phyloP scores from a whole-genome alignment of 2,797 vertebrate genomes.

The Anomalospiza imberbis region DNA sequence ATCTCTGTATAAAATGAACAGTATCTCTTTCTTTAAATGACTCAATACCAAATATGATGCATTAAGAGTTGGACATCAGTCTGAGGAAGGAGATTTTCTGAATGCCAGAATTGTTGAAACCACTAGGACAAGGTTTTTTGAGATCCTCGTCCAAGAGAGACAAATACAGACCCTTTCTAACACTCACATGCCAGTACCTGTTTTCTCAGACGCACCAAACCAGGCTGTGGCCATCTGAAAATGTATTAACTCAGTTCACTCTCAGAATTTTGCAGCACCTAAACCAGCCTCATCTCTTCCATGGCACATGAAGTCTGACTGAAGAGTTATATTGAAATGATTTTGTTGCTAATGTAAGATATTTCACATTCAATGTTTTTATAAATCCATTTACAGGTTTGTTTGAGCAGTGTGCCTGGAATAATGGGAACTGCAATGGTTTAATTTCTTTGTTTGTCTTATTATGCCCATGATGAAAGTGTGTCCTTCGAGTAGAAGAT shows the following conservation, averaged over 20 bases:
- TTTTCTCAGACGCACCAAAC: background rate
- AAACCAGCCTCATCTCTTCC: rapidly evolving
- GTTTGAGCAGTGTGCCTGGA: background rate
- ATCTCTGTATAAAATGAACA: background rate
- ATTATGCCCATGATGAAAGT: background rate
- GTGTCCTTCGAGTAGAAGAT: background rate
- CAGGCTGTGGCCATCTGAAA: background rate
- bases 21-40: background rate
- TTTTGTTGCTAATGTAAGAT: background rate
- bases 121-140: background rate
- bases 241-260: background rate
- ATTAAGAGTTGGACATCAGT: background rate
- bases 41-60: background rate
- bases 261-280: background rate
- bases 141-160: background rate
- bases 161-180: background rate
- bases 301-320: background rate
- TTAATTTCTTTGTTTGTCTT: background rate
- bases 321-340: background rate
- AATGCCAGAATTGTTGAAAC: background rate
- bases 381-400: background rate
- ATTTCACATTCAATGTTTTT: background rate
- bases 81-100: background rate
- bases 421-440: background rate
- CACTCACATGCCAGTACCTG: background rate